Base-by-base conservation (phyloP, 2,797 vertebrate genomes). In the Sebastes cheni region DNA sequence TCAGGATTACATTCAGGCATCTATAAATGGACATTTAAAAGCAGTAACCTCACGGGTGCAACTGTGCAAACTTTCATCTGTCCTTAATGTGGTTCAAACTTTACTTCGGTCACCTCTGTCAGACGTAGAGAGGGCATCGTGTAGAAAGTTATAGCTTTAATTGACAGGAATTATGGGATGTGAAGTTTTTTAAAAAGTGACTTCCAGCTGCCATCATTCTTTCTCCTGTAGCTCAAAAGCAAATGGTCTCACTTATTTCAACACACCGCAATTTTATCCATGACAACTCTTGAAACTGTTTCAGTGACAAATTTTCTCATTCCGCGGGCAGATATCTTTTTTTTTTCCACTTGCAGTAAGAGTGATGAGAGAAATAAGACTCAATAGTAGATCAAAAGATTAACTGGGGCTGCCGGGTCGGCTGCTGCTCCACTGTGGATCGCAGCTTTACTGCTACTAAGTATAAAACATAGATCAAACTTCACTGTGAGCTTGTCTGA, bases 401-500 rank as follows among this genome's bases (percentile, higher is more conserved):
- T 75, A 77, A 68, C 54, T 36, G 34, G 64, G 77, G 58, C 50
- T 27, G 12, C n/a, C 39, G 6, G 75, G 62, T 83, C 61, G 22
- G 61, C 56, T 9, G 42, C 72, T 64, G 20, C 66, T 46, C 52
- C 14, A 2, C 9, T 2, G 59, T 39, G 73, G n/a, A 64, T 69
- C 42, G 25, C 60, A 36, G 74, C 76, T 72, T 80, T 80, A 64
- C 55, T 54, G 61, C 86, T 20, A 64, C 79, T 65, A 22, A 77
- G 65, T 55, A 68, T 67, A 36, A 81, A 87, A 78, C 83, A 72
- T 52, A 32, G 77, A 82, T 91, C 76, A 87, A 75, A 72, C 68
- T 69, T 67, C 27, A 59, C 42, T 54, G 67, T 0, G n/a, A 80
- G 83, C 80, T 67, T 16, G 60, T 75, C 76, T 83, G 86, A 87